These are phyloP conservation scores for Crax fasciolata DNA, from an alignment of 2,797 vertebrate species.

Conservation along the genomic window DNA sequence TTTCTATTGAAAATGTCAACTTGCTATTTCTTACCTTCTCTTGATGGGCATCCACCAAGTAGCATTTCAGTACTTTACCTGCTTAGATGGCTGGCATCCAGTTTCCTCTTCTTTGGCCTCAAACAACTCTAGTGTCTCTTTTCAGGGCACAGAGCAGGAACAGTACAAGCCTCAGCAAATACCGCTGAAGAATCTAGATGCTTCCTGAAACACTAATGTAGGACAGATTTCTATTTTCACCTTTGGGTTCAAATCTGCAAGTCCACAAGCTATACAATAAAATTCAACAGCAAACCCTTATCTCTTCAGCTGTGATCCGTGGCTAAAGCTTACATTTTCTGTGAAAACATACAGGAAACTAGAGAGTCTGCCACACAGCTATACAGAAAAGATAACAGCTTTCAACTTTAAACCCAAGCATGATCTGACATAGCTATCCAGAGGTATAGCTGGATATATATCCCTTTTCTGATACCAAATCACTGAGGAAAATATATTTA, in stretches of 20 bases:
- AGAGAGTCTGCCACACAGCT: neutral
- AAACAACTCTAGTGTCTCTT: neutral
- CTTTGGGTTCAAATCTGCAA: constrained; percentile 12
- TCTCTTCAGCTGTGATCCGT: neutral
- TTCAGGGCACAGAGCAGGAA: neutral
- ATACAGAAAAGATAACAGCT: neutral
- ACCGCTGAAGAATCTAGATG: neutral
- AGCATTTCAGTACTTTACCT: neutral
- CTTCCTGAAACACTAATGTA: neutral
- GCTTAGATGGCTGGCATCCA: neutral
- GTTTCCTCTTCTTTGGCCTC: neutral
- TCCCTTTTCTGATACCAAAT: neutral
- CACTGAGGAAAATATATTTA: neutral
- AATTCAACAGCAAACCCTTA: neutral
- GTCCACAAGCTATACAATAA: neutral
- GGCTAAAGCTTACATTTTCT: neutral
- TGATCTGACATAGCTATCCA: neutral
- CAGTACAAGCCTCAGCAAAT: neutral
- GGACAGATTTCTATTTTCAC: neutral
- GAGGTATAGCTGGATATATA: no score
- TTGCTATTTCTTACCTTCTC: neutral
- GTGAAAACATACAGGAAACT: neutral
- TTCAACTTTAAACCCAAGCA: neutral
- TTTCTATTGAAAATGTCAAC: neutral
- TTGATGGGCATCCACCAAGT: neutral